Conservation (phyloP, 1,140 invertebrate genomes). For the Rhagoletis pomonella region DNA sequence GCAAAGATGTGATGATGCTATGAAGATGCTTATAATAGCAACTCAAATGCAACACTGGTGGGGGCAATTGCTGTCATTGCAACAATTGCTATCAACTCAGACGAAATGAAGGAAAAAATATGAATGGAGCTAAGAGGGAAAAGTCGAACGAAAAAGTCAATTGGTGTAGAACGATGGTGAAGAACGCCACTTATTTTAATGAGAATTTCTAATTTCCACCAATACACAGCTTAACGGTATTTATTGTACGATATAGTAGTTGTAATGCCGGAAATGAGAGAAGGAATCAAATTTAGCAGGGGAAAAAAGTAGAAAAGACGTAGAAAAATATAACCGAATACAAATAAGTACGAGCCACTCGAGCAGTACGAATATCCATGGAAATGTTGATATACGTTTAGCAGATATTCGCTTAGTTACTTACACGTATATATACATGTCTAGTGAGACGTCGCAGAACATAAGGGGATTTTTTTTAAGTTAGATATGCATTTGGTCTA, state of each 20-base stretch:
- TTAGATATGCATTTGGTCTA: too few species aligned
- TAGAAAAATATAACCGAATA: neutral
- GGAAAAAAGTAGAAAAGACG: neutral
- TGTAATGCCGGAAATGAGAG: conserved; percentile 40
- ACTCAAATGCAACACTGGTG: neutral
- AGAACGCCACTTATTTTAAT: conserved; percentile 50
- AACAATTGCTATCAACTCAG: conserved; percentile 36
- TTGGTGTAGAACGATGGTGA: conserved; percentile 17
- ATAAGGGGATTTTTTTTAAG: too few species aligned
- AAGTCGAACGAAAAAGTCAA: neutral
- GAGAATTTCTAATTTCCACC: conserved; percentile 52
- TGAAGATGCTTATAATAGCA: neutral
- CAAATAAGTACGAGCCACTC: neutral
- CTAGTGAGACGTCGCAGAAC: too few species aligned
- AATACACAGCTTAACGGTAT: conserved; percentile 50
- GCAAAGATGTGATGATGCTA: neutral
- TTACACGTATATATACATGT: too few species aligned
- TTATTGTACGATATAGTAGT: conserved; percentile 37
- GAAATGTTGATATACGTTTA: neutral
- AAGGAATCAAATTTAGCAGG: conserved; percentile 7
- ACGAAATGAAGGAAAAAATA: conserved; percentile 39
- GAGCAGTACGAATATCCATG: neutral
- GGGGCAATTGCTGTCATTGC: conserved; percentile 43
- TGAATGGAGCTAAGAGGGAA: neutral
- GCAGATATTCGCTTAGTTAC: neutral